Conservation (phyloP, 2,888 invertebrate species). For the Omphaloscelis lunosa region DNA sequence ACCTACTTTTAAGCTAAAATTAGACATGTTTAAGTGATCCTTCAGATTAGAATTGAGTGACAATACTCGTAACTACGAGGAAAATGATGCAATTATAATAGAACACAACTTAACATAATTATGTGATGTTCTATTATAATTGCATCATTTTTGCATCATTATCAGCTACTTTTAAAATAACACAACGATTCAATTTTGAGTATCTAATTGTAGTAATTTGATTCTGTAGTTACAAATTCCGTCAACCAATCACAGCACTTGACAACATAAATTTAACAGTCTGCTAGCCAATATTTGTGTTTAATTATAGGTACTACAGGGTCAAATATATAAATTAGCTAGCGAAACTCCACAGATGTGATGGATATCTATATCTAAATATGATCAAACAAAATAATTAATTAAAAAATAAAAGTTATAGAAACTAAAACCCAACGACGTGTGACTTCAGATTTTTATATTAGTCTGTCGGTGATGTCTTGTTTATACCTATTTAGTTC, state of each 20-base stretch:
- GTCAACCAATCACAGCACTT: too few species aligned
- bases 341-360: too few species aligned
- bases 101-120: too few species aligned
- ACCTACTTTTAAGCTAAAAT: background rate
- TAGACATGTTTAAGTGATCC: background rate
- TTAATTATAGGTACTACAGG: background rate
- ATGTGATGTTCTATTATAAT: background rate
- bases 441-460: too few species aligned
- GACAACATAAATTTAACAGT: background rate
- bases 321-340: too few species aligned
- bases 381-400: too few species aligned
- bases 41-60: constrained; percentile 24
- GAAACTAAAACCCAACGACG: too few species aligned
- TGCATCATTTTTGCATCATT: background rate
- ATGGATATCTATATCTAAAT: too few species aligned
- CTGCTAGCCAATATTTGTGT: background rate
- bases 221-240: background rate
- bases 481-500: too few species aligned
- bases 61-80: constrained; percentile 4
- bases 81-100: too few species aligned
- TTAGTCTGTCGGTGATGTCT: too few species aligned
- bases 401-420: too few species aligned
- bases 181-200: background rate
- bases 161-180: constrained; percentile 2
- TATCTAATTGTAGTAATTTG: background rate